phyloP scores from a whole-genome alignment of 2,888 invertebrate genomes.

The Ctenicera cuprea region DNA sequence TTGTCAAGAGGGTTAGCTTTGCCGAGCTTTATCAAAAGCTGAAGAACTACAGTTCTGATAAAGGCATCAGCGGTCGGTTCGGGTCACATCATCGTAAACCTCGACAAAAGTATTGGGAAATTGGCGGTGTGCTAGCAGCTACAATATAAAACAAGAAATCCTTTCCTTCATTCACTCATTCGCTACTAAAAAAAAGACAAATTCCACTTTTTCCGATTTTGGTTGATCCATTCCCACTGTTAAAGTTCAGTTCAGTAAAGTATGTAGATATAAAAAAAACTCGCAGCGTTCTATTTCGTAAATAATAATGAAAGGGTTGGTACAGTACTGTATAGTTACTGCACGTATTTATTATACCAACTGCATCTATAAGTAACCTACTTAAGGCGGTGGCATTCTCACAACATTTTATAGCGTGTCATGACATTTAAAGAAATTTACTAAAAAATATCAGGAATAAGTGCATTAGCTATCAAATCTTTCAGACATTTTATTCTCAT shows the following conservation, averaged over 20 bases:
- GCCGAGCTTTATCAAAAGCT: slow-evolving; percentile 27
- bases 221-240: background rate
- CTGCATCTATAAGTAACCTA: too few species aligned
- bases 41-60: slow-evolving; percentile 26
- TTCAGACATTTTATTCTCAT: too few species aligned
- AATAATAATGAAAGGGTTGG: background rate
- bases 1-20: slow-evolving; percentile 27
- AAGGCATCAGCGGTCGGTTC: slow-evolving; percentile 31
- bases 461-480: too few species aligned
- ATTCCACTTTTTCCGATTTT: background rate
- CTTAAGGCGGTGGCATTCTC: too few species aligned
- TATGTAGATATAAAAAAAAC: too few species aligned
- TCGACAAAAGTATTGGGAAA: slow-evolving; percentile 31
- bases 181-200: slow-evolving; percentile 8
- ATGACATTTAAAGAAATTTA: too few species aligned
- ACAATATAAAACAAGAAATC: slow-evolving; percentile 29
- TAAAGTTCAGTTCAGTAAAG: too few species aligned
- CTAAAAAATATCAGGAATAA: too few species aligned
- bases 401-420: too few species aligned
- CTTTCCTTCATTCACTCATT: slow-evolving; percentile 11
- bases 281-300: background rate
- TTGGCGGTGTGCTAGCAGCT: slow-evolving; percentile 14
- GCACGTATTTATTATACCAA: too few species aligned
- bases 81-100: slow-evolving; percentile 26
- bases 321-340: too few species aligned